A percentile compares a stretch with the other conserved stretches of the same genome.
phyloP scores from a whole-genome alignment of 2,797 vertebrate genomes.

The Xiphorhynchus erythropygius region DNA sequence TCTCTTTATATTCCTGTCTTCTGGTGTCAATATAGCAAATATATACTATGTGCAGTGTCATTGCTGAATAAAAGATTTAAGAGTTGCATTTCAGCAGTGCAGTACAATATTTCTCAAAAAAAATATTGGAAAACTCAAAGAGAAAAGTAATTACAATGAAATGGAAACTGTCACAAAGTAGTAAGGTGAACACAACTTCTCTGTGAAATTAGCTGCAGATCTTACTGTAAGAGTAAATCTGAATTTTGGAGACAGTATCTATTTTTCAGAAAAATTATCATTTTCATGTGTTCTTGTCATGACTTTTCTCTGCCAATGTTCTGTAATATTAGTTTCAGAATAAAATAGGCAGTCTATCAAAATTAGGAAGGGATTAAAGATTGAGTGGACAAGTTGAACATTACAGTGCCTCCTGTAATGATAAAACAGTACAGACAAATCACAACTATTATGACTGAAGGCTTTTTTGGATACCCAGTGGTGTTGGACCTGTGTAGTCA shows the following conservation, averaged over 20 bases:
- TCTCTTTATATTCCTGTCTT: background rate
- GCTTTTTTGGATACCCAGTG: fast-evolving
- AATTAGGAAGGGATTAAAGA: background rate
- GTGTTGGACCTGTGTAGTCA: background rate
- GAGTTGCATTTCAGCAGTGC: background rate
- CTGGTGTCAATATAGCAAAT: background rate
- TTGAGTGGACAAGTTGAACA: background rate
- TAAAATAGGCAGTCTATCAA: background rate
- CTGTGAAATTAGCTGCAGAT: background rate
- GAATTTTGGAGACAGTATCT: background rate
- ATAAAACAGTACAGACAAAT: background rate
- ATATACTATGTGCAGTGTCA: background rate
- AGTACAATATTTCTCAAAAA: background rate
- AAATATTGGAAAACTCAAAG: background rate
- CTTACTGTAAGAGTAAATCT: background rate
- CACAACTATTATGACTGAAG: background rate
- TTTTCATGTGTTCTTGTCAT: background rate
- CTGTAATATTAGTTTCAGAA: background rate
- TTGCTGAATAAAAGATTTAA: background rate
- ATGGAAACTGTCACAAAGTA: background rate
- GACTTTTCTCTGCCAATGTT: background rate
- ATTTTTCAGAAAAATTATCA: background rate
- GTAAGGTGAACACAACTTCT: background rate
- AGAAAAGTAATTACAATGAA: background rate
- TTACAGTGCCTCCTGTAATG: background rate